Base-by-base conservation (phyloP, 2,888 invertebrate genomes). In the Melieria picta region DNA sequence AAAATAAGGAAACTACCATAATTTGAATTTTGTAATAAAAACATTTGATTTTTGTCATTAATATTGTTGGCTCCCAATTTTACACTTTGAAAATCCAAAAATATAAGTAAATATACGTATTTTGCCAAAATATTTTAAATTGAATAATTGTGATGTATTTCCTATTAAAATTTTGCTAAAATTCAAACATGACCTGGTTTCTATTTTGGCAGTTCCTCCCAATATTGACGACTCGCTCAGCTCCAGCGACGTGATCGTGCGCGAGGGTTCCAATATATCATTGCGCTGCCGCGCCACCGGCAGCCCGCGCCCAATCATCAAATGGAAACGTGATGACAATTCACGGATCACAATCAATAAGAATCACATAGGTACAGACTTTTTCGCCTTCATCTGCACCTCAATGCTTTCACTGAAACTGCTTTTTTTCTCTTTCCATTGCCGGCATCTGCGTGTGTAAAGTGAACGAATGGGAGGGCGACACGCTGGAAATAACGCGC, bases 321-420 rank as follows among this genome's bases (percentile, higher is more conserved):
- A 93, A 89, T 96, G 96, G 96, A 94, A 94, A 88, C 90, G 96
- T 81, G 95, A 96, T 88, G 95, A 95, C 89, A 93, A 93, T 87
- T 91, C 92, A 80, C 93, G 92, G 89, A 95, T 96, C 87, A 91
- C 93, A 87, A 93, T 95, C 89, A 95, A 93, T 89, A 94, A 93
- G 88, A 93, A 93, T 83, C 90, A 92, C 84, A 89, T 92, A 86
- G 94, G 94, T 94, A 84, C 86, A 78, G n/a, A 42, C 47, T 64
- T 4, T 10, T 7, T n/a, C 16, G 55, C n/a, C 9, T 55, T 55
- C 67, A 50, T 55, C 6, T 13, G 9, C n/a, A 42, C 60, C 11
- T 4, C n/a, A 60, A 10, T 60, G 43, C 45, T 60, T 7, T 58
- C 42, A 7, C 13, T 57, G 13, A 16, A 16, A 42, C 57, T 50